Conservation (phyloP, 2,797 vertebrate species). For the Gallirallus australis region DNA sequence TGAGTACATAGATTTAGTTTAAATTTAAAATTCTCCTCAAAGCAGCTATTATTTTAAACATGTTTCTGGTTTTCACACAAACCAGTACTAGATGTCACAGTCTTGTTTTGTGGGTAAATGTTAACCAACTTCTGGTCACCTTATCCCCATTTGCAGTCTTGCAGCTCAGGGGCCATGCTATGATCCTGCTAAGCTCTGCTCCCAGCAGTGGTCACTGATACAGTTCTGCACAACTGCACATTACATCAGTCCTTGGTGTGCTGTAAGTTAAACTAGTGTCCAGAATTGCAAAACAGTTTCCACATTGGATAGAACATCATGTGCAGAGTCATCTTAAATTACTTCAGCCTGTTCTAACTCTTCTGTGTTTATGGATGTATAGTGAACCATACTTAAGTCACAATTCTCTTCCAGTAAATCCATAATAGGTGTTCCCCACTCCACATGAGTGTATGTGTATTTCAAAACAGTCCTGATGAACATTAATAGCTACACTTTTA, state of each 20-base stretch:
- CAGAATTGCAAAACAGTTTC: neutral
- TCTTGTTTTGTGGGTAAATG: neutral
- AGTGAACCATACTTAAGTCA: neutral
- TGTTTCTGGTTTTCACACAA: neutral
- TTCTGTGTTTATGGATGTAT: neutral
- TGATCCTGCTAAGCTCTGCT: neutral
- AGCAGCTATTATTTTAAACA: neutral
- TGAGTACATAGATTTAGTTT: neutral
- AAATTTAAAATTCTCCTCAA: neutral
- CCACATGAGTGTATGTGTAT: neutral
- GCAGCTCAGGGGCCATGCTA: neutral
- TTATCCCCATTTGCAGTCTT: neutral
- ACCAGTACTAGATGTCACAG: neutral
- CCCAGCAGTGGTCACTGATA: neutral
- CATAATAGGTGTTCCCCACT: neutral
- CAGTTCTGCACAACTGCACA: neutral
- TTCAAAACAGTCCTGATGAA: neutral
- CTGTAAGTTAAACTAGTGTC: neutral
- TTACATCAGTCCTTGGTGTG: neutral
- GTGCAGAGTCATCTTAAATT: accelerated
- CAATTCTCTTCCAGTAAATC: neutral
- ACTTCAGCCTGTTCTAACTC: neutral
- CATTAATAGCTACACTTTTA: neutral
- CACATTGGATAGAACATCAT: neutral
- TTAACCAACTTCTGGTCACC: neutral